Evolutionary conservation across 2,113 vertebrate species (phyloP).

Genomic region (Tetrax tetrax): DNA sequence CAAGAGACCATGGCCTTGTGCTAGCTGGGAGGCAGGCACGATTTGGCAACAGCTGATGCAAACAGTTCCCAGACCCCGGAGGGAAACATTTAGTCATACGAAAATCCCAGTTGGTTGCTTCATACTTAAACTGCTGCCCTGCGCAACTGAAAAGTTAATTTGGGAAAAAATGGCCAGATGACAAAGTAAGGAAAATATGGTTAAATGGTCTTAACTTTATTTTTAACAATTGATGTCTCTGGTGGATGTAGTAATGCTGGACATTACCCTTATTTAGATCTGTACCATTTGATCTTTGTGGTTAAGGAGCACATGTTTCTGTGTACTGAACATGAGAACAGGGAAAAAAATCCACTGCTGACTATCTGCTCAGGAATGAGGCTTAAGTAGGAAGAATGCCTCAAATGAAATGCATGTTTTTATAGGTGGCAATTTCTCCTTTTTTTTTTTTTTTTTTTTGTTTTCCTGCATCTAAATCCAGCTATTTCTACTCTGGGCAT

Average conservation of each 20-base stretch:
- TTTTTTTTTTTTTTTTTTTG: not conserved
- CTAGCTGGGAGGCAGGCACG: not conserved
- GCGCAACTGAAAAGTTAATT: conserved; percentile 8
- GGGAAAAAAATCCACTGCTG: not conserved
- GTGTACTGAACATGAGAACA: not conserved
- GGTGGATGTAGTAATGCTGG: not conserved
- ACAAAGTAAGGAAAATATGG: conserved; percentile 22
- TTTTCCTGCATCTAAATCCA: not conserved
- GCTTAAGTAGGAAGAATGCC: not conserved
- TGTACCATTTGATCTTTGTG: not conserved
- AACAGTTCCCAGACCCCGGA: not conserved
- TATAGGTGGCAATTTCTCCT: not conserved
- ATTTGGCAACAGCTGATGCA: not conserved
- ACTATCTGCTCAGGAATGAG: not conserved
- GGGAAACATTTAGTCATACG: conserved; percentile 13
- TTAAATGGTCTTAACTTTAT: not conserved
- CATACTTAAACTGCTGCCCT: conserved; percentile 5
- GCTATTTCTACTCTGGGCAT: not conserved
- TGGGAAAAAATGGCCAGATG: not conserved
- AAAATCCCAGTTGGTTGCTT: conserved; percentile 21
- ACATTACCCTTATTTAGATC: not conserved
- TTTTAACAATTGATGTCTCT: not conserved
- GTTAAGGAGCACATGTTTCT: not conserved
- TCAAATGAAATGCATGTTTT: not conserved
- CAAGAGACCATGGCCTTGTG: not conserved